Conservation (phyloP, 2,888 invertebrate species). For the Cyclophora punctaria region DNA sequence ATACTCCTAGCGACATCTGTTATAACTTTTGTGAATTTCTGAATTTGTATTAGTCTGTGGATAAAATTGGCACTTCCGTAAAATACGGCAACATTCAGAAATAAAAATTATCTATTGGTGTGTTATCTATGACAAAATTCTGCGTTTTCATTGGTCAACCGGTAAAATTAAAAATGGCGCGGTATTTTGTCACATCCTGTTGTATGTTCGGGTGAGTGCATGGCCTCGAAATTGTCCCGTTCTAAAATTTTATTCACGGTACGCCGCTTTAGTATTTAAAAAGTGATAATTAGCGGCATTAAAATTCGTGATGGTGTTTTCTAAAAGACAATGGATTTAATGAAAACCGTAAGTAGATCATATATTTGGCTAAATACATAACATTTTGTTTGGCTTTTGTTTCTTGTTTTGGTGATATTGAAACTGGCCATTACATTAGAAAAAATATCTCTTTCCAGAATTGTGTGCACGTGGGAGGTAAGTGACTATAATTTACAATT, state of each 20-base stretch:
- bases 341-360: conserved; percentile 71
- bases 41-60: not conserved
- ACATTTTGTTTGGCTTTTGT: conserved; percentile 73
- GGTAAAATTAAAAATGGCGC: conserved; percentile 52
- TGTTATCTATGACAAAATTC: conserved; percentile 21
- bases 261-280: conserved; percentile 49
- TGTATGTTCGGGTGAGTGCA: conserved; percentile 60
- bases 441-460: conserved; percentile 76
- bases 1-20: too few species aligned
- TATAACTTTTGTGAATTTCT: too few species aligned
- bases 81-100: conserved; percentile 27
- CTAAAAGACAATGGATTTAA: conserved; percentile 76
- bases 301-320: conserved; percentile 73
- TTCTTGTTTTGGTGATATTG: conserved; percentile 76
- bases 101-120: conserved; percentile 24
- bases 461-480: conserved; percentile 73
- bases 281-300: conserved; percentile 51
- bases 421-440: conserved; percentile 76
- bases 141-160: conserved; percentile 40
- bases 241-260: conserved; percentile 51
- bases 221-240: conserved; percentile 64
- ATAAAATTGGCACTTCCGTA: conserved; percentile 23
- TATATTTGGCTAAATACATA: conserved; percentile 44
- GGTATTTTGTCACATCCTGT: conserved; percentile 71
- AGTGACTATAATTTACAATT: conserved; percentile 60